These are phyloP conservation scores for Yoshiicerus persimilis DNA, from an alignment of 1,140 invertebrate species.

Conservation along the genomic window DNA sequence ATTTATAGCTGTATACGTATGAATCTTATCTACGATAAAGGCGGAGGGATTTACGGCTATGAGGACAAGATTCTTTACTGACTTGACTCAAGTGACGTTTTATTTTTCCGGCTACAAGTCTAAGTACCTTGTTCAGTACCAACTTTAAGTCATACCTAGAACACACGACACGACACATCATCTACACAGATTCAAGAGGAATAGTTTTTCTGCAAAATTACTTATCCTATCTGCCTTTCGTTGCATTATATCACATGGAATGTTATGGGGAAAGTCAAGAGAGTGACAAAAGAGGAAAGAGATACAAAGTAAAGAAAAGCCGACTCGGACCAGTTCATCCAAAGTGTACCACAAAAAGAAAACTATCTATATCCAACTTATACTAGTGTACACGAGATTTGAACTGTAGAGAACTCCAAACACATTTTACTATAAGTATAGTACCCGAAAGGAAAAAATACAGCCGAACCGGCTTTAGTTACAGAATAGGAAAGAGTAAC, in stretches of 20 bases:
- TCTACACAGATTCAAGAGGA: neutral
- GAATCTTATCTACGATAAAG: neutral
- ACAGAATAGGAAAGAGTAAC: neutral
- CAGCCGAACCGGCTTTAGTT: too few relatives aligned
- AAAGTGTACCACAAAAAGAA: neutral
- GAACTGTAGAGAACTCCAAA: neutral
- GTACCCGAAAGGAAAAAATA: too few relatives aligned
- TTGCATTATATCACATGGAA: neutral
- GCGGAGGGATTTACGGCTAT: neutral
- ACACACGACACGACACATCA: neutral
- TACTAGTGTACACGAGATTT: too few relatives aligned
- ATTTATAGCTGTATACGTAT: neutral
- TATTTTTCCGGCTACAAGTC: slow-evolving; percentile 2
- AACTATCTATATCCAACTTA: neutral
- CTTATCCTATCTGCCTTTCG: neutral
- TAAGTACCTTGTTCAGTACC: neutral
- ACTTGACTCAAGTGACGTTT: neutral
- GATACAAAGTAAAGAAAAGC: neutral
- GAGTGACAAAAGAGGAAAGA: neutral
- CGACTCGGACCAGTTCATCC: neutral
- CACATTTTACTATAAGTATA: too few relatives aligned
- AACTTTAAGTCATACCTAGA: neutral
- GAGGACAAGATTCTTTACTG: slow-evolving; percentile 1
- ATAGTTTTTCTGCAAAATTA: neutral
- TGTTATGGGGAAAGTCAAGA: neutral